Base-by-base conservation (phyloP, 2,797 vertebrate genomes). In the Enteromius paludinosus region DNA sequence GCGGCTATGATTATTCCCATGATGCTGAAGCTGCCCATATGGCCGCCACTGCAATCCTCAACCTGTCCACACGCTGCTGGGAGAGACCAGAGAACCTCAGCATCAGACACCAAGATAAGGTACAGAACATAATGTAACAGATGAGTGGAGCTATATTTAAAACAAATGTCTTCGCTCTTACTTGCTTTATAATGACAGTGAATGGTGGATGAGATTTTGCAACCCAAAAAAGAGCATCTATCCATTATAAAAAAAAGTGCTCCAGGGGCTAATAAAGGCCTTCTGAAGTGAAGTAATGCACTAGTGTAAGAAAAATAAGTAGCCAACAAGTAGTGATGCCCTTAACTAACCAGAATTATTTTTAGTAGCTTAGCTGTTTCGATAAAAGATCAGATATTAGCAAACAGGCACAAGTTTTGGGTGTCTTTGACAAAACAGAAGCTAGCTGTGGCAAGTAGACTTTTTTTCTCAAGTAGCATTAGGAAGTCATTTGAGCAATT, bases 1-100 rank as follows among this genome's bases (percentile, higher is more conserved):
- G 95, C 91, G 93, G 95, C 91, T 99, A 98, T 0, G 97, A 99
- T 92, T 99, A 97, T 86, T 94, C 97, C 64, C 98, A 99, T 0
- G 98, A 99, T 0, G 98, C 97, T 0, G 97, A 99, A 92, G 98
- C 97, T 0, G 98, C 98, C 0, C 98, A 99, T 93, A 99, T 99
- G 97, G 98, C 98, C 0, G 98, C 98, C 88, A 99, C 98, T 0
- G 97, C 98, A 92, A 99, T 99, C 92, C 93, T 99, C 87, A 99
- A 99, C 92, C 96, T 99, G 89, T 99, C 98, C 79, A 99, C 98
- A 0, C 96, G 98, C 87, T 99, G 98, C 92, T 99, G 98, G 98
- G 97, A 99, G 88, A 97, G 95, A 93, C 98, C 98, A 0, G 98
- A 99, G 91, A 99, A 99, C 92, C 97, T 99, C 87, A 98, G 97